phyloP scores from a whole-genome alignment of 2,113 vertebrate species.

The Canis aureus region DNA sequence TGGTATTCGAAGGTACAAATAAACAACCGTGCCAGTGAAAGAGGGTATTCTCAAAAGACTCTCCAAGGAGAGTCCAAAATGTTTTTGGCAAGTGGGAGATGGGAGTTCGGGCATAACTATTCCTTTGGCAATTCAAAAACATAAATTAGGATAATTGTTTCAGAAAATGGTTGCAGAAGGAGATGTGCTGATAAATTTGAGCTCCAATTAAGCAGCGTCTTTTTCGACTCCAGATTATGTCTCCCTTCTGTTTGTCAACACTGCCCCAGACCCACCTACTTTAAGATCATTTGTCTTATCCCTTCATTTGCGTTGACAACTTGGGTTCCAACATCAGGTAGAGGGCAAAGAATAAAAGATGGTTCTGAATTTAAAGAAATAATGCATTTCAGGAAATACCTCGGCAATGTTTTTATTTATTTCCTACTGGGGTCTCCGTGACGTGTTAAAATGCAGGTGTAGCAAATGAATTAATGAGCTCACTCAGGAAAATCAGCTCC shows the following conservation, averaged over 20 bases:
- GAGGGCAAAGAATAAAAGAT: neutral
- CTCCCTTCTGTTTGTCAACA: neutral
- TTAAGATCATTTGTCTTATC: neutral
- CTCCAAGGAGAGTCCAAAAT: neutral
- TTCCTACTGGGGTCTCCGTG: neutral
- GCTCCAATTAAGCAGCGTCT: conserved; percentile 55
- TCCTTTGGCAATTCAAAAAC: conserved; percentile 38
- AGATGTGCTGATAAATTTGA: conserved; percentile 36
- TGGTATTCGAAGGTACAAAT: neutral
- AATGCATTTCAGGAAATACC: neutral
- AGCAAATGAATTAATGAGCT: neutral
- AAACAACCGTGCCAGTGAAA: neutral
- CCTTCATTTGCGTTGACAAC: neutral
- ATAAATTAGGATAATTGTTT: conserved; percentile 69
- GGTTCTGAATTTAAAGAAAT: neutral
- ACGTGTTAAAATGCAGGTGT: neutral
- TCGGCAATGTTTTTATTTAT: neutral
- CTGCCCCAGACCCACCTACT: neutral
- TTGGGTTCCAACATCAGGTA: neutral
- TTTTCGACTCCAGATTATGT: neutral
- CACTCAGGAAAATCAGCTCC: neutral
- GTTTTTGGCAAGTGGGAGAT: conserved; percentile 47
- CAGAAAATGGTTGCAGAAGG: conserved; percentile 53
- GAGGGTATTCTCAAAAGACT: neutral
- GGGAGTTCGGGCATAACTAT: conserved; percentile 1